Conservation (phyloP, 2,888 invertebrate genomes). For the Hemicrepidius hirtus region DNA sequence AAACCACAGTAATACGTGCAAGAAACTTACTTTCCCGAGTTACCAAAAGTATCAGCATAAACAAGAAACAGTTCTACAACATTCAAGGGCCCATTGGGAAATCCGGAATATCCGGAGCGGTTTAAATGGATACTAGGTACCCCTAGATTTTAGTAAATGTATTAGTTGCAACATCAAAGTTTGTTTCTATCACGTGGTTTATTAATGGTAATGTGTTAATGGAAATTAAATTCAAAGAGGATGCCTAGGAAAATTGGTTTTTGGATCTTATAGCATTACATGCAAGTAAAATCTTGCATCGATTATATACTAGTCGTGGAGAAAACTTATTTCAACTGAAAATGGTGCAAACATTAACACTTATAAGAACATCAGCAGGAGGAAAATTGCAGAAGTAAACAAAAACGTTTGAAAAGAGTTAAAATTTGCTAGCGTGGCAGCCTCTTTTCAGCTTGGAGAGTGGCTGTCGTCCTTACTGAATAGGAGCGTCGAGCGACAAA, state of each 20-base stretch:
- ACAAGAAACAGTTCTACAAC: slow-evolving; percentile 22
- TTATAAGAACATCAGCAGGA: not conserved
- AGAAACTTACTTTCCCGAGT: slow-evolving; percentile 2
- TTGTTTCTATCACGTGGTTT: no score
- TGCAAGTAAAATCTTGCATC: no score
- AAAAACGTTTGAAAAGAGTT: slow-evolving; percentile 23
- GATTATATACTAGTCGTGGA: no score
- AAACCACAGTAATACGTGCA: slow-evolving; percentile 9
- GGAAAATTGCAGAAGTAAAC: slow-evolving; percentile 10
- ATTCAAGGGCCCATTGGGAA: slow-evolving; percentile 17
- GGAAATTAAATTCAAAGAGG: no score
- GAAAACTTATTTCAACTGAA: not conserved
- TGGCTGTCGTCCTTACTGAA: slow-evolving; percentile 27
- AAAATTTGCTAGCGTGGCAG: slow-evolving; percentile 30
- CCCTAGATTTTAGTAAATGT: not conserved
- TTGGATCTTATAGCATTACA: no score
- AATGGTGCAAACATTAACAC: no score
- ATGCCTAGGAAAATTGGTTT: no score
- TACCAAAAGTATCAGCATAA: slow-evolving; percentile 14
- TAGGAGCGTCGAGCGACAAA: slow-evolving; percentile 24
- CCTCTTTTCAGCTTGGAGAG: slow-evolving; percentile 20
- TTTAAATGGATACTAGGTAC: not conserved
- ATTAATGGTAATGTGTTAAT: no score
- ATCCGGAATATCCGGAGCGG: slow-evolving; percentile 15
- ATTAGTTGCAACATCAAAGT: not conserved